Evolutionary conservation across 2,888 invertebrate species (phyloP), one percentile per base, ranked within the genome.

Genomic region (Phalera bucephala): DNA sequence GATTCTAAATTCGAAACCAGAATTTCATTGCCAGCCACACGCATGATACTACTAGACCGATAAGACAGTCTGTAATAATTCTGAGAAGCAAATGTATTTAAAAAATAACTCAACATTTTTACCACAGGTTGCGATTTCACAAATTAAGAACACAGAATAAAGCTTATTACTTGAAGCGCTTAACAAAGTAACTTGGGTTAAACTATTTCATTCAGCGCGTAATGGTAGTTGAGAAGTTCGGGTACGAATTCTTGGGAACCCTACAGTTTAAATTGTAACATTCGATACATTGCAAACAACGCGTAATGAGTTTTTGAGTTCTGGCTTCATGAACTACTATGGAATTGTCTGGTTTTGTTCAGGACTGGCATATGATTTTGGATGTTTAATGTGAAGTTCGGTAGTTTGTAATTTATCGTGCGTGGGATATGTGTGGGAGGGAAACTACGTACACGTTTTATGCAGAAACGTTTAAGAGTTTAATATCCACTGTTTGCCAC

Each of bases 171-270:
- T 53, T 52, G 46, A 47, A 60, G 51, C 54, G 54, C 53, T 61
- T 64, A 61, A 64, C 66, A 51, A 68, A 70, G 59, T 64, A 60
- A 61, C 56, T 65, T 54, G 36, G 41, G 48, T 49, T 52, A 61
- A 74, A 75, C 73, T 72, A 74, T 74, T 74, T 64, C 67, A 65
- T 70, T 67, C 63, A 51, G 48, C 59, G 54, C 47, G 53, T 60
- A 60, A 63, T 63, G 64, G 65, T 65, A 57, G 64, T 64, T 64
- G 41, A 49, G 21, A 72, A 71, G 54, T 72, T 63, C 40, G 49
- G 45, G 50, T 45, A 50, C 57, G 52, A 65, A 71, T 71, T 64
- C 67, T 64, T 61, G 64, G 53, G 52, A 50, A 43, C 45, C 49
- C 42, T 37, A 47, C 46, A 43, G 40, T 52, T 66, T 58, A 55